A percentile compares a stretch with the other conserved stretches of the same genome.
phyloP scores from a whole-genome alignment of 2,888 invertebrate species.

The Ochlodes sylvanus region DNA sequence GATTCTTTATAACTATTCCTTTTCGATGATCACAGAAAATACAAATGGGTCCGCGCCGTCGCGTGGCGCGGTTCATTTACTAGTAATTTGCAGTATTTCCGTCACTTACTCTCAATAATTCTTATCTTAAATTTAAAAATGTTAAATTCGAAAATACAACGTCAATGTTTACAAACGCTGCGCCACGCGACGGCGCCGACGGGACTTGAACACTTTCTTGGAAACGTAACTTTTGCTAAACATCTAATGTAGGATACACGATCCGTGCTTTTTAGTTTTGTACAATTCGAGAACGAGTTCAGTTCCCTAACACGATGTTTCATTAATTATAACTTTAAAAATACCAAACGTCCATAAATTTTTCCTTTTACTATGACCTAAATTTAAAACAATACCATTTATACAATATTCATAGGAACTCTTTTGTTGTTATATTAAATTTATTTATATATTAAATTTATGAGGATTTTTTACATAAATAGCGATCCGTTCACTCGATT shows the following conservation, averaged over 20 bases:
- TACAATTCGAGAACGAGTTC: conserved; percentile 71
- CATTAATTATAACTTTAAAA: conserved; percentile 82
- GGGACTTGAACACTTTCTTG: conserved; percentile 80
- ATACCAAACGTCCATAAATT: conserved; percentile 84
- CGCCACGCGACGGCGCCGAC: conserved; percentile 56
- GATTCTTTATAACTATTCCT: conserved; percentile 70
- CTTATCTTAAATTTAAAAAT: conserved; percentile 60
- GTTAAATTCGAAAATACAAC: conserved; percentile 66
- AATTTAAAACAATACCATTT: conserved; percentile 84
- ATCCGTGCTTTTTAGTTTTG: conserved; percentile 80
- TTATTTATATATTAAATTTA: conserved; percentile 83
- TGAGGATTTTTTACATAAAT: conserved; percentile 84
- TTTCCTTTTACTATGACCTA: conserved; percentile 84
- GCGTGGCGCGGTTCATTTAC: conserved; percentile 44
- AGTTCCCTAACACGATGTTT: conserved; percentile 76
- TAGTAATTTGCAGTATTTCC: conserved; percentile 52
- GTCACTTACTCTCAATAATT: conserved; percentile 54
- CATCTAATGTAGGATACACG: conserved; percentile 82
- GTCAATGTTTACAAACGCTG: conserved; percentile 56
- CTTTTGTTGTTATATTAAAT: conserved; percentile 84
- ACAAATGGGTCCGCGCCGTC: conserved; percentile 56
- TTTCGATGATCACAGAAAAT: conserved; percentile 81
- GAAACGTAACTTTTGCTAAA: conserved; percentile 82
- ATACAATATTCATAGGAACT: conserved; percentile 85
- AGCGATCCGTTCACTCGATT: conserved; percentile 80